Base-by-base conservation (phyloP, 2,113 vertebrate species). In the Pongo pygmaeus region DNA sequence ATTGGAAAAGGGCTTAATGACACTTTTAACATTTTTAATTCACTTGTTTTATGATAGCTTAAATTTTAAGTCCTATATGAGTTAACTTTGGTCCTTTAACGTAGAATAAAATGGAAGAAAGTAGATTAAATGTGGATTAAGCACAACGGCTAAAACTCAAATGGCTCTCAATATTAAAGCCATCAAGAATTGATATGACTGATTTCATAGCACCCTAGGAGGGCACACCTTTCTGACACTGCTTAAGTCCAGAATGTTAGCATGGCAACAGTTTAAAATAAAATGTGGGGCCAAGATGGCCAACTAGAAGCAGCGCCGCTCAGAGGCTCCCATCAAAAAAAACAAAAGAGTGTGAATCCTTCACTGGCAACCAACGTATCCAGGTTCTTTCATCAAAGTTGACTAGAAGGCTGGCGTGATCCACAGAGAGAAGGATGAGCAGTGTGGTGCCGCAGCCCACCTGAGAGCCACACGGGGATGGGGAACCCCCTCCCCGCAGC, bases 21-120 rank as follows among this genome's bases (percentile, higher is more conserved):
- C 22, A 78, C 48, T 86, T 85, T 84, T n/a, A 22, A 88, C 72
- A 84, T 20, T 46, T 94, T 92, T 83, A 89, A 72, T 84, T 94
- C 18, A 43, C 9, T 96, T 25, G 23, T 46, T 95, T 94, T 80
- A 67, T 59, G 50, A 75, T 16, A 84, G 67, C 18, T 94, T 94
- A 69, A 46, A 85, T 69, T 74, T 85, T 67, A 89, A 92, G 23
- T 13, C 5, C 16, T 38, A 4, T 25, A 6, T 35, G 50, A 91
- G 10, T 52, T 80, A 70, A 91, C 11, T 78, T 67, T 57, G 43
- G 11, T 72, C 40, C 38, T 64, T 93, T 50, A 78, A 25, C 92
- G 6, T 77, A 84, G 16, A 67, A 79, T 7, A 92, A 81, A 92
- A 43, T 40, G 38, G 77, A 96, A 83, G 25, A 86, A 70, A 80